Evolutionary conservation across 2,797 vertebrate genomes (phyloP), one percentile per base, ranked within the genome.

Genomic region (Champsocephalus esox): DNA sequence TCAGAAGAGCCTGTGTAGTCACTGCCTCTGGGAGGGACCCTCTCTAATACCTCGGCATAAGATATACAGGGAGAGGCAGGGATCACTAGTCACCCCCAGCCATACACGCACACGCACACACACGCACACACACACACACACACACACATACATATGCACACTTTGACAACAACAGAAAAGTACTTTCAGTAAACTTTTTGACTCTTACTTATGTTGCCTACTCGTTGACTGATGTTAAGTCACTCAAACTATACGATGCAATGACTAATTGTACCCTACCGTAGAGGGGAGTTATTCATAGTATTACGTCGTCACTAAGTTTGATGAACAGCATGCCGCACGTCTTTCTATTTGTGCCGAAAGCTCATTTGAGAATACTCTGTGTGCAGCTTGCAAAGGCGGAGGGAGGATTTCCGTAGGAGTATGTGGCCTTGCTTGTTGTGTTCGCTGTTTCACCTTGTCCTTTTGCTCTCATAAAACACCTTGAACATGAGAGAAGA

Each of bases 401-500:
- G 66, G 52, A 65, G 76, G 59, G 82, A 92, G 87, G 88, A 77
- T 89, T 84, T 90, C 84, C 86, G 41, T 73, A 85, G 82, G 80
- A 70, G 76, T 90, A 82, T 66, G 82, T 82, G 76, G 78, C 60
- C 82, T 61, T 16, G 81, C 87, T 80, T 88, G 87, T 91, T 88
- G 84, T 92, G 92, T 80, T 92, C 83, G 75, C 84, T 90, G 85
- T 88, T 93, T 95, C 89, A 94, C 94, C 93, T 94, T 92, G 92
- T 94, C 90, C 86, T 92, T 84, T 81, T 86, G 87, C 87, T 88
- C 92, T 94, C 90, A 93, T 94, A 93, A 95, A 94, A 94, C 93
- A 94, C 90, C 90, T 91, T 88, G 91, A 94, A 95, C 94, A 95
- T 88, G 92, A 91, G 90, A 87, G 85, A 92, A 94, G 92, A 95